Conservation (phyloP, 2,113 vertebrate species). For the Pterocles gutturalis region DNA sequence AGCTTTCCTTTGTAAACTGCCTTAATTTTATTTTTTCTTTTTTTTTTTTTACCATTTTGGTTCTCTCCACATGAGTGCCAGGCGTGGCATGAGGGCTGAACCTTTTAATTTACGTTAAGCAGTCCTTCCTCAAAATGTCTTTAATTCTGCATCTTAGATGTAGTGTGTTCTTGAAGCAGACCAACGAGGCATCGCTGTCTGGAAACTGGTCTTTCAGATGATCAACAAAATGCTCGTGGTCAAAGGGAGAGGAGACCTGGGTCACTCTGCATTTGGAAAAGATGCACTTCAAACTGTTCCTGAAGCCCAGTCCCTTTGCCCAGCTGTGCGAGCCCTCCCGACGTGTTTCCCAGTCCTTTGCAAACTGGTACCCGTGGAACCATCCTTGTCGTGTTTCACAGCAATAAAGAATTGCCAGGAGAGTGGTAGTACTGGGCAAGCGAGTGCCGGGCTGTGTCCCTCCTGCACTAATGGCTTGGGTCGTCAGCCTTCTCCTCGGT, state of each 20-base stretch:
- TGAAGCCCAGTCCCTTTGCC: not conserved
- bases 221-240: not conserved
- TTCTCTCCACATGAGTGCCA: conserved; percentile 59
- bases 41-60: not conserved
- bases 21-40: conserved; percentile 17
- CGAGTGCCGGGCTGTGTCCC: conserved; percentile 34
- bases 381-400: conserved; percentile 61
- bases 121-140: conserved; percentile 7
- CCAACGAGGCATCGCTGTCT: not conserved
- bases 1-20: conserved; percentile 60
- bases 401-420: conserved; percentile 73
- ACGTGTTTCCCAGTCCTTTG: not conserved
- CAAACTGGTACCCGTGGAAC: conserved; percentile 59
- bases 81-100: conserved; percentile 41
- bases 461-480: conserved; percentile 53
- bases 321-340: not conserved
- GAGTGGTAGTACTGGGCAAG: conserved; percentile 28
- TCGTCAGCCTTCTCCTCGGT: not conserved
- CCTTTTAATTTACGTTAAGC: not conserved
- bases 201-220: not conserved
- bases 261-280: not conserved
- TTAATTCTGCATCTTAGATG: conserved; percentile 18
- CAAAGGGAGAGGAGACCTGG: not conserved
- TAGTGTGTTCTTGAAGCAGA: conserved; percentile 33
- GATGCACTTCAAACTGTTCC: not conserved